Conservation (phyloP, 1,140 invertebrate species). For the Caerostris darwini region DNA sequence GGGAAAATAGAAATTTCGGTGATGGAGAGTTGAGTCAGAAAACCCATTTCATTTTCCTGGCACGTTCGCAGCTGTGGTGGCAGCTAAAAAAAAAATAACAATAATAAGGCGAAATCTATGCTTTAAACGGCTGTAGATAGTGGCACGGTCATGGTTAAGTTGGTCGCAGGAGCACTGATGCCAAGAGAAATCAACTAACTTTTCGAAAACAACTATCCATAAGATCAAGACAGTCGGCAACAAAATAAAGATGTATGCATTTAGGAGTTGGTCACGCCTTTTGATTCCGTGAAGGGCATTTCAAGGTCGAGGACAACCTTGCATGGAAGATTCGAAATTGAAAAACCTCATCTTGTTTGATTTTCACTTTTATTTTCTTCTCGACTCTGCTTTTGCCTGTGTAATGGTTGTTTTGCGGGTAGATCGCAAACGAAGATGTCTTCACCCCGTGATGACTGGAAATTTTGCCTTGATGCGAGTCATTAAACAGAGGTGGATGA, state of each 20-base stretch:
- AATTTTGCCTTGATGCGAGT: background rate
- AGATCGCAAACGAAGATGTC: constrained; percentile 16
- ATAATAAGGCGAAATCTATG: background rate
- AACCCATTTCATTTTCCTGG: background rate
- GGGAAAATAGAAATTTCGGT: background rate
- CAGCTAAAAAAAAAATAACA: background rate
- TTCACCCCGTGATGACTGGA: constrained; percentile 1
- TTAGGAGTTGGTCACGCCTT: constrained; percentile 35
- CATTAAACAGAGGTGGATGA: background rate
- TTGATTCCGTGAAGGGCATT: constrained; percentile 44
- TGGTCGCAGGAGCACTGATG: background rate
- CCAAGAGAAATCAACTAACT: background rate
- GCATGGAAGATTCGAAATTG: constrained; percentile 1
- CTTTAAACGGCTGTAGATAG: background rate
- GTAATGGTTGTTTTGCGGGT: background rate
- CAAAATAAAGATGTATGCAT: constrained; percentile 18
- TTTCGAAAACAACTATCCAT: background rate
- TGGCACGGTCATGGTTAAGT: constrained; percentile 30
- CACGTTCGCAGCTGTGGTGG: background rate
- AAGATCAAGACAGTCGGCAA: constrained; percentile 20
- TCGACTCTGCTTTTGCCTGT: background rate
- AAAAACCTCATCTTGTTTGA: background rate
- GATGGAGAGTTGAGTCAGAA: background rate
- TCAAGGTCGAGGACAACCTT: constrained; percentile 27
- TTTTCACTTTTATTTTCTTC: background rate